A percentile compares a stretch with the other conserved stretches of the same genome.
Evolutionary conservation across 2,113 vertebrate genomes (phyloP).

Genomic region (Xiphophorus hellerii): DNA sequence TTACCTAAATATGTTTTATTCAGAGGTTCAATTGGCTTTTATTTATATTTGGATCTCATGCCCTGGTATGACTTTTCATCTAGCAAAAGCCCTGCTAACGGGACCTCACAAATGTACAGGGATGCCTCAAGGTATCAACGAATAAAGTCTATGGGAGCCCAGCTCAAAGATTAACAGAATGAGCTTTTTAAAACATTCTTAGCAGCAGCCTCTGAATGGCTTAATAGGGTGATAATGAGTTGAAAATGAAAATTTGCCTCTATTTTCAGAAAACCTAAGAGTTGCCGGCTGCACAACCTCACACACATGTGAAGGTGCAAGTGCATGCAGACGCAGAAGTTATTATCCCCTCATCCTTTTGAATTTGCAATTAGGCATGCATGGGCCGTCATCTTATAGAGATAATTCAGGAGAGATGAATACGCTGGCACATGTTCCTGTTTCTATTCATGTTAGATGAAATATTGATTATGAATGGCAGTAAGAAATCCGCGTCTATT

Average conservation of each 20-base stretch:
- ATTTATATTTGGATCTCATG: not conserved
- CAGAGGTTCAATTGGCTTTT: not conserved
- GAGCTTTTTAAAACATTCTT: constrained; percentile 36
- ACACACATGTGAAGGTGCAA: constrained; percentile 19
- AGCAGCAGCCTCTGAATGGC: constrained; percentile 60
- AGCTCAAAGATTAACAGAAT: constrained; percentile 30
- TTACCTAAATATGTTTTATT: not conserved
- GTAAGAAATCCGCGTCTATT: constrained; percentile 58
- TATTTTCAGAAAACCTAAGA: constrained; percentile 66
- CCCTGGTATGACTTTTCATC: not conserved
- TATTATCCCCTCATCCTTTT: constrained; percentile 68
- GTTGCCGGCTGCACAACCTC: constrained; percentile 39
- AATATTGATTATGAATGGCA: constrained; percentile 66
- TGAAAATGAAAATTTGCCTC: constrained; percentile 66
- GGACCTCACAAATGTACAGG: constrained; percentile 31
- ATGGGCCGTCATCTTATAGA: constrained; percentile 51
- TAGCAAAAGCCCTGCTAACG: not conserved
- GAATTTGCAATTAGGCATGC: constrained; percentile 72
- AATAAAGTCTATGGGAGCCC: constrained; percentile 46
- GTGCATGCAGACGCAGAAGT: constrained; percentile 37
- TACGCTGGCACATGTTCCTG: constrained; percentile 35
- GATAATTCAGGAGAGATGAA: constrained; percentile 45
- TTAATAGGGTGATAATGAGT: constrained; percentile 69
- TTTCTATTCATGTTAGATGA: constrained; percentile 66
- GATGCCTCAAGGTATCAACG: constrained; percentile 59